Evolutionary conservation across 53 echinoderm and acorn worm species (phyloP).

Genomic region (Echinarachnius parma): DNA sequence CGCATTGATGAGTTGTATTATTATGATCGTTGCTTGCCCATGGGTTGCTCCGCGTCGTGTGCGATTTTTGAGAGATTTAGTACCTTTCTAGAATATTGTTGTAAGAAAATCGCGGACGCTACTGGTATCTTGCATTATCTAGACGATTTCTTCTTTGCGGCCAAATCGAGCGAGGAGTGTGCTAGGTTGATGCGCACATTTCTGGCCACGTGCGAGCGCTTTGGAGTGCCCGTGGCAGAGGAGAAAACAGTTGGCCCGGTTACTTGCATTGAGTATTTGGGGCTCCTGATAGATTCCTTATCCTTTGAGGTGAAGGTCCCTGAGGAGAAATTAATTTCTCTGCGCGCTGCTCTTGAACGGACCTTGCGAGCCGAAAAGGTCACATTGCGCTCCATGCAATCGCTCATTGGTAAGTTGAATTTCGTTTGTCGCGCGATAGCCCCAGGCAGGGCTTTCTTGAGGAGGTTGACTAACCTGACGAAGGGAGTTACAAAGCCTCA

Average conservation of each 20-base stretch:
- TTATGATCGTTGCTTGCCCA: too few species aligned
- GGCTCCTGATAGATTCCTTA: conserved; percentile 36
- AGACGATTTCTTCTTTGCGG: conserved; percentile 53
- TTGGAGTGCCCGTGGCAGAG: conserved; percentile 43
- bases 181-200: neutral
- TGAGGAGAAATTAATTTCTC: conserved; percentile 8
- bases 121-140: conserved; percentile 48
- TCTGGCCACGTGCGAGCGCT: conserved; percentile 24
- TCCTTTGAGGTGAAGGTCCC: conserved; percentile 21
- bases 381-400: conserved; percentile 32
- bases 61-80: too few species aligned
- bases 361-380: conserved; percentile 16
- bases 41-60: too few species aligned
- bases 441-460: conserved; percentile 36
- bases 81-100: too few species aligned
- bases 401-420: conserved; percentile 46
- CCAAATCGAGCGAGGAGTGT: conserved; percentile 3
- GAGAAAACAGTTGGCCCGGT: conserved; percentile 51
- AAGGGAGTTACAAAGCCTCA: conserved; percentile 8
- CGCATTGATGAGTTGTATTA: too few species aligned
- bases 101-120: too few species aligned
- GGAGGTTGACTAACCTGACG: conserved; percentile 35
- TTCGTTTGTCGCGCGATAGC: conserved; percentile 35
- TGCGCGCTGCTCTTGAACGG: neutral
- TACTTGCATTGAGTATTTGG: conserved; percentile 33